Evolutionary conservation across 1,140 invertebrate genomes (phyloP).

Genomic region (Drosophila funebris): DNA sequence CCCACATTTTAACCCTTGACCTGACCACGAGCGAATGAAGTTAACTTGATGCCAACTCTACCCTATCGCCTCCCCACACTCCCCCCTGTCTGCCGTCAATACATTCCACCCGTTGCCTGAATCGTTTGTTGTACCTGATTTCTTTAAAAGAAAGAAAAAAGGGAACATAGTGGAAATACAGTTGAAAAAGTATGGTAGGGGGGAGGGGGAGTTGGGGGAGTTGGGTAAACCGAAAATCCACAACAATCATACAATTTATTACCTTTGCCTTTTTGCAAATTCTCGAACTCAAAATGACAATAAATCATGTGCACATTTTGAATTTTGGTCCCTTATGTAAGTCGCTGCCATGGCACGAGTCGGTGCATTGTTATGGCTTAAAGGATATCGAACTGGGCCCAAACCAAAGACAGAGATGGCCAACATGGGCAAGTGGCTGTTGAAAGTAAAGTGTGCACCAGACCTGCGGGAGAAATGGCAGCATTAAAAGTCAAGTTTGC

Average conservation of each 20-base stretch:
- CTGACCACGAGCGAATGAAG: constrained; percentile 79
- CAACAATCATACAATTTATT: constrained; percentile 83
- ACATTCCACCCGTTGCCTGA: background rate
- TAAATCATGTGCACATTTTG: constrained; percentile 77
- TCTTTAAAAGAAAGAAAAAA: constrained; percentile 49
- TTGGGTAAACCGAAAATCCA: constrained; percentile 44
- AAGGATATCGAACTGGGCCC: constrained; percentile 35
- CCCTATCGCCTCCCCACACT: background rate
- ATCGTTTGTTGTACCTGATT: constrained; percentile 58
- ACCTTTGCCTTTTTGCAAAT: constrained; percentile 73
- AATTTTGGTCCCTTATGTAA: constrained; percentile 44
- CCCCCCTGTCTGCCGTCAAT: background rate
- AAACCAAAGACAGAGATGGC: background rate
- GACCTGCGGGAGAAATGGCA: background rate
- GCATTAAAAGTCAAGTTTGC: background rate
- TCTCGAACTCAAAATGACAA: constrained; percentile 80
- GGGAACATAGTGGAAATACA: constrained; percentile 1
- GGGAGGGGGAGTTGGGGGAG: background rate
- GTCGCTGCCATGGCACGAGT: constrained; percentile 44
- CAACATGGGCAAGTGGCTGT: constrained; percentile 11
- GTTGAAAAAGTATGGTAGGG: constrained; percentile 1
- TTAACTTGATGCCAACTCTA: constrained; percentile 45
- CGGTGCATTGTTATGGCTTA: constrained; percentile 43
- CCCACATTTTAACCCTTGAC: constrained; percentile 83
- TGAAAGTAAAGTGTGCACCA: constrained; percentile 20